Evolutionary conservation across 2,888 invertebrate species (phyloP).

Genomic region (Prostheceraeus crozeri): DNA sequence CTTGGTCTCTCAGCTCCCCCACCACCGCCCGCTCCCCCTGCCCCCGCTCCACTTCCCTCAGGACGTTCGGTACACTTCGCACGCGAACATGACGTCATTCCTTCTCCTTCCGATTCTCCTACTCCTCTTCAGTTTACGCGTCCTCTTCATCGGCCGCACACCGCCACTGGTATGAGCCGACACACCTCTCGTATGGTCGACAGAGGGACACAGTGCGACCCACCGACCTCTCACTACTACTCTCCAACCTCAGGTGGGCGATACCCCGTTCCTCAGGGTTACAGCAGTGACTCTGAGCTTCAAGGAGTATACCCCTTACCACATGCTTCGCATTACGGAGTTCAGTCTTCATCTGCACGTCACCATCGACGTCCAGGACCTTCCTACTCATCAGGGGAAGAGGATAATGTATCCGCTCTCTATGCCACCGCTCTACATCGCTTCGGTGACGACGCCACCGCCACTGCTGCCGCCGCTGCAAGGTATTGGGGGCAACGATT

Average conservation of each 20-base stretch:
- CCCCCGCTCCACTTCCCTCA: not conserved
- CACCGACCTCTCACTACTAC: constrained; percentile 1
- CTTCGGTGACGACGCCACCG: too few relatives aligned
- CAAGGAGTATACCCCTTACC: too few relatives aligned
- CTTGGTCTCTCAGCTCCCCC: not conserved
- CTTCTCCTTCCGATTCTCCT: too few relatives aligned
- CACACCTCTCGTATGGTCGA: too few relatives aligned
- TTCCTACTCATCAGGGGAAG: constrained; percentile 30
- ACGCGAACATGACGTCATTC: not conserved
- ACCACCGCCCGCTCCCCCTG: constrained; percentile 11
- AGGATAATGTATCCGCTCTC: constrained; percentile 22
- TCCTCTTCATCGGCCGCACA: too few relatives aligned
- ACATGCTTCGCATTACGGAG: too few relatives aligned
- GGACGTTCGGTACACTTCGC: constrained; percentile 34
- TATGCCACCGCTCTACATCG: too few relatives aligned
- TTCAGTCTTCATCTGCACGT: too few relatives aligned
- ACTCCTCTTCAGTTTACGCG: too few relatives aligned
- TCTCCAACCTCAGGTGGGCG: not conserved
- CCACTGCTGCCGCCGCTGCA: not conserved
- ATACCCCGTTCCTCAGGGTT: not conserved
- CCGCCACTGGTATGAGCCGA: too few relatives aligned
- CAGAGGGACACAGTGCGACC: constrained; percentile 36
- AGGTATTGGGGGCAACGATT: not conserved
- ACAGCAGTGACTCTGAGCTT: constrained; percentile 28
- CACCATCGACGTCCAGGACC: too few relatives aligned